A percentile compares a stretch with the other conserved stretches of the same genome.
These are phyloP conservation scores for Adoxophyes honmai DNA, from an alignment of 1,140 invertebrate genomes.

Conservation along the genomic window DNA sequence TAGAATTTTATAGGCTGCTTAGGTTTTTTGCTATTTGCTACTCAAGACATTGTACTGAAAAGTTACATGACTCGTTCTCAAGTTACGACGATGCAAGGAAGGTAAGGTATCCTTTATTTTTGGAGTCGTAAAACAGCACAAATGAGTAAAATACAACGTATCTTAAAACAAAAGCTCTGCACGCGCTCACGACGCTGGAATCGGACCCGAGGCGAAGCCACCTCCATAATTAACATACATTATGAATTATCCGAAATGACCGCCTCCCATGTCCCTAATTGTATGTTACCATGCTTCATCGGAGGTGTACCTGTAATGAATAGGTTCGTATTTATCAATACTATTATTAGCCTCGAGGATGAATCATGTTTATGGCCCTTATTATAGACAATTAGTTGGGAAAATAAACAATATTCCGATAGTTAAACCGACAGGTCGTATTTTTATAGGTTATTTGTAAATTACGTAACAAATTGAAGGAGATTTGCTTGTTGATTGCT, in stretches of 20 bases:
- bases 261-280: slow-evolving; percentile 58
- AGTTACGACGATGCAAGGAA: too few relatives aligned
- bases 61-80: too few relatives aligned
- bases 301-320: slow-evolving; percentile 47
- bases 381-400: slow-evolving; percentile 52
- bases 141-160: too few relatives aligned
- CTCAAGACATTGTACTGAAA: too few relatives aligned
- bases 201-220: slow-evolving; percentile 45
- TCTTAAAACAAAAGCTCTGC: too few relatives aligned
- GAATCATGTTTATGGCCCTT: slow-evolving; percentile 46
- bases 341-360: slow-evolving; percentile 49
- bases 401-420: slow-evolving; percentile 5
- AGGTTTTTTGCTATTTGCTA: too few relatives aligned
- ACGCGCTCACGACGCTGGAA: slow-evolving; percentile 17
- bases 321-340: slow-evolving; percentile 60
- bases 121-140: too few relatives aligned
- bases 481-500: too few relatives aligned
- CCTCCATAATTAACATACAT: slow-evolving; percentile 72
- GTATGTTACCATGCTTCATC: slow-evolving; percentile 42
- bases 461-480: too few relatives aligned
- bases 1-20: too few relatives aligned
- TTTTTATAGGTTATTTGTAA: too few relatives aligned
- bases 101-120: too few relatives aligned
- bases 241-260: slow-evolving; percentile 71
- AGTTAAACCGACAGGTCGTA: neutral